A percentile compares a stretch with the other conserved stretches of the same genome.
These are phyloP conservation scores for Cyprinodon diabolis DNA, from an alignment of 2,797 vertebrate species.

Conservation along the genomic window DNA sequence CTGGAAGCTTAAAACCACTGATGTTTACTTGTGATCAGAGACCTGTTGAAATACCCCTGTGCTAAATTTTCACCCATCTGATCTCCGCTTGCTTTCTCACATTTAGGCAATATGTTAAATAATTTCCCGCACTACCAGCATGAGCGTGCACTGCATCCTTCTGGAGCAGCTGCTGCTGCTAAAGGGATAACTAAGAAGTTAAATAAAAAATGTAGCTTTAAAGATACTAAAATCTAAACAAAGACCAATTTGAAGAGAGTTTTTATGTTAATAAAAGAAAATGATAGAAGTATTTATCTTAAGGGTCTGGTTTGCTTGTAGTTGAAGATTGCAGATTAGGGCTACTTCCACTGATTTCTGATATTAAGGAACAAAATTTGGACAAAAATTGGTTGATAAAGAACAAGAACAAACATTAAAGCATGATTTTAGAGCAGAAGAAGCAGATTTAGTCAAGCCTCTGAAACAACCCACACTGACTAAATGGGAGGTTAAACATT, in stretches of 20 bases:
- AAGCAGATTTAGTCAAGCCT: not conserved
- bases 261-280: too few relatives aligned
- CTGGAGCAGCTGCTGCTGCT: too few relatives aligned
- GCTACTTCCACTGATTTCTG: too few relatives aligned
- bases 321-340: too few relatives aligned
- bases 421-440: not conserved
- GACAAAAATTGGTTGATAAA: not conserved
- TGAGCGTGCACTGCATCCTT: not conserved
- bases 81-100: not conserved
- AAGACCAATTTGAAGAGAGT: too few relatives aligned
- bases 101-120: not conserved
- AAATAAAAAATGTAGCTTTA: too few relatives aligned
- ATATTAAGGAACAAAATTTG: too few relatives aligned
- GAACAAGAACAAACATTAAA: not conserved
- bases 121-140: not conserved
- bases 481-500: not conserved
- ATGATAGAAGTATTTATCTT: too few relatives aligned
- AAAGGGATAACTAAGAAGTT: too few relatives aligned
- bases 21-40: not conserved
- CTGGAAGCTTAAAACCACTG: not conserved
- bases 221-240: too few relatives aligned
- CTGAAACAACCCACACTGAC: not conserved
- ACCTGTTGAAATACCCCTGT: not conserved
- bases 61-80: not conserved
- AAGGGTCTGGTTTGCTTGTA: not conserved